Evolutionary conservation across 2,113 vertebrate genomes (phyloP), one percentile per base, ranked within the genome.

Genomic region (Odocoileus hemionus): DNA sequence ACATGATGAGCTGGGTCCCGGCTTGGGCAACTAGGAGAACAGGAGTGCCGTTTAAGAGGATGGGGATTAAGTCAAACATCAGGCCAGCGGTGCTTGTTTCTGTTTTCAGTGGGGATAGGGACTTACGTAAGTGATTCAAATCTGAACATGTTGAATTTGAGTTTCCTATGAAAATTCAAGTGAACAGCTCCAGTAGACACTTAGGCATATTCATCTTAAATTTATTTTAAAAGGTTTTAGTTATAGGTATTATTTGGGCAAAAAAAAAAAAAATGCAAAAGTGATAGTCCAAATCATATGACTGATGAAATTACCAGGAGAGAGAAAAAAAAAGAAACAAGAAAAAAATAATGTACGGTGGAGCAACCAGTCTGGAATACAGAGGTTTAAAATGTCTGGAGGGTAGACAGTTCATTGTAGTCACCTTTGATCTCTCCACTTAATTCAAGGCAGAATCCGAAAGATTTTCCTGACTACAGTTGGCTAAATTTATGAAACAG

Each of bases 1-100:
- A 57, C 36, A 67, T 13, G 7, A 36, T 52, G 19, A 16, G 3
- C 9, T 23, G 50, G 0, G 2, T 19, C 39, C 55, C 25, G 2
- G 11, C 28, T 36, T 13, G 23, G 2, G 8, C 39, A 58, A 16
- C 4, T 12, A 85, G 67, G 64, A 94, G 12, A 17, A 50, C 12
- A 47, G 25, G 43, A 47, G 14, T 47, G 4, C 39, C 47, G 10
- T 39, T 47, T n/a, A 12, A 70, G 58, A 30, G 58, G 17, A 28
- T 3, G 4, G 36, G 28, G 23, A 45, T 52, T 7, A 52, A 76
- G 39, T 11, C 17, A 28, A 61, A 26, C 11, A 39, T 25, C 33
- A 28, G 11, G 7, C 1, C 33, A 52, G 61, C 0, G 12, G 47
- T 12, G 17, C 50, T 39, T 36, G 11, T 23, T 60, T 94, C 70